A percentile compares a stretch with the other conserved stretches of the same genome.
Conservation (phyloP, 2,113 vertebrate species). For the Cyrtonyx montezumae region DNA sequence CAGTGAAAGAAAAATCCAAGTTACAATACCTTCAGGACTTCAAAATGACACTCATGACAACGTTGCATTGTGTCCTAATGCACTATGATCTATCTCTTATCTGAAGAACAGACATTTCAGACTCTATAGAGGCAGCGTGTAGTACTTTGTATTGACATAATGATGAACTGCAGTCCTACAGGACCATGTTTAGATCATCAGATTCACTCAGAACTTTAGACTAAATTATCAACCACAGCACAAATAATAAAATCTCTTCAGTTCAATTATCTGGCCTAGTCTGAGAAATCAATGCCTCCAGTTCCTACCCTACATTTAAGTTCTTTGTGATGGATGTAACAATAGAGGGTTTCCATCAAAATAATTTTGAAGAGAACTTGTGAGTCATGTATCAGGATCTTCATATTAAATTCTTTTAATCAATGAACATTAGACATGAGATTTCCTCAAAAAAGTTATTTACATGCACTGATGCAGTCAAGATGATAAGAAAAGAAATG, state of each 20-base stretch:
- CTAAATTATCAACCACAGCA: not conserved
- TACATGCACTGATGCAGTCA: not conserved
- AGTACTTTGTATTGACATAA: not conserved
- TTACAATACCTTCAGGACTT: slow-evolving; percentile 8
- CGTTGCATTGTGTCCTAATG: not conserved
- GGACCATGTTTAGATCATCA: not conserved
- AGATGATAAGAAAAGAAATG: not conserved
- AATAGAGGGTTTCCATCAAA: not conserved
- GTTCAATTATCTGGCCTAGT: not conserved
- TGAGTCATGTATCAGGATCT: not conserved
- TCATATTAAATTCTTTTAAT: slow-evolving; percentile 20
- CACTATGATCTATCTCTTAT: not conserved
- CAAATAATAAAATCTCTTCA: slow-evolving; percentile 31
- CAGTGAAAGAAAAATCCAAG: not conserved
- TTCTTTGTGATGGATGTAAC: not conserved
- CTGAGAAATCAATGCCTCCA: not conserved
- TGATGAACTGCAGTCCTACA: not conserved
- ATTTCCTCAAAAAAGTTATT: slow-evolving; percentile 10
- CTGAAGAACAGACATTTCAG: slow-evolving; percentile 11
- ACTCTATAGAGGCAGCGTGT: not conserved
- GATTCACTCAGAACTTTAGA: not conserved
- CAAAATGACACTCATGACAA: slow-evolving; percentile 13
- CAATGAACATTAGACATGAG: not conserved
- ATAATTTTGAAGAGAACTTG: slow-evolving; percentile 30
- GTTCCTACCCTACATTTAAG: not conserved